Evolutionary conservation across 2,888 invertebrate species (phyloP), one percentile per base, ranked within the genome.

Genomic region (Gymnoscelis rufifasciata): DNA sequence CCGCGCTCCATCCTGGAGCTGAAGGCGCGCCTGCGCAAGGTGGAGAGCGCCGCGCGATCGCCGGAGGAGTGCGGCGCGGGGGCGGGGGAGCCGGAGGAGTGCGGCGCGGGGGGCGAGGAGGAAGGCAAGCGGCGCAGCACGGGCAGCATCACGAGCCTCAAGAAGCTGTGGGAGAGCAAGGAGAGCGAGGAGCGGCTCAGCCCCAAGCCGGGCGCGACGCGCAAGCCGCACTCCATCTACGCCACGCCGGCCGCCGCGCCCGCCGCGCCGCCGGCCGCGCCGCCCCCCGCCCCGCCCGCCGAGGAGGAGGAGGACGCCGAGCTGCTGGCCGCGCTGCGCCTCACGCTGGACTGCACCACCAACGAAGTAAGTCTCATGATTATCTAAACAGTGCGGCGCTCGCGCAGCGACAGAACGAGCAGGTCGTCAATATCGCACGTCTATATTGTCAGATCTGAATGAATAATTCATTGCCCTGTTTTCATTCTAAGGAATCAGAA

Each of bases 81-180:
- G 39, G 92, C 91, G 10, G 72, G 97, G 96, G 75, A 90, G 97
- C 8, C 93, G 95, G 58, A 96, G 0, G 94, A 94, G 46, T 90
- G 90, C 24, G 69, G 70, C 0, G 41, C 68, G 7, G 13, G 19
- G 37, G 36, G 6, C 6, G 94, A 94, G 39, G 92, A 91, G 10
- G 95, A 95, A 40, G 95, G 95, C 72, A 97, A 96, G 75, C 90
- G 97, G 8, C 93, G 95, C 58, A 96, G 96, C 78, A 96, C 96
- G 38, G 97, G 97, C 52, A 96, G 96, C 83, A 97, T 97, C 68
- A 96, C 93, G 74, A 97, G 95, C 78, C 89, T 97, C 65, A 97
- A 97, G 77, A 95, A 95, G 78, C 86, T 97, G 54, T 97, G 97
- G 97, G 97, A 97, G 81, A 93, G 93, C 57, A 94, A 94, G 71